Base-by-base conservation (phyloP, 1,140 invertebrate species). In the Antheraea mylitta region DNA sequence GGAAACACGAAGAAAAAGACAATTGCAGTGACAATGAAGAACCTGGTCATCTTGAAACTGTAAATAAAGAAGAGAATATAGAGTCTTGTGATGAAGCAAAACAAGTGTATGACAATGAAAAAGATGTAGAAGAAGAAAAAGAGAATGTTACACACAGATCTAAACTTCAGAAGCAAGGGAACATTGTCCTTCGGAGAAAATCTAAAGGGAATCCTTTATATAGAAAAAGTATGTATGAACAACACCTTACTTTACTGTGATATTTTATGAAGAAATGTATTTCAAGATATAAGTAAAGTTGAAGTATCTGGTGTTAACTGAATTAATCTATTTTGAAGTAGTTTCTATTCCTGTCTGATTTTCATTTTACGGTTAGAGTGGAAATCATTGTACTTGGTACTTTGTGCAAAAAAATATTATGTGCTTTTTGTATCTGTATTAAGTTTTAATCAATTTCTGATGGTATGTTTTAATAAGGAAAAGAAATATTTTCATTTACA, bases 1-100 rank as follows among this genome's bases (percentile, higher is more conserved):
- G 94, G 60, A 93, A 94, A 68, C 94, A 95, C 59, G 95, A 96
- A 69, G 96, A 96, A 77, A 95, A 96, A 76, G 95, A 96, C 75
- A 94, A 89, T 13, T 95, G 94, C 73, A 95, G 94, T 78, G 94
- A 94, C 77, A 93, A 93, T 64, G 94, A 94, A 60, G 92, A 93
- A 48, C 72, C 71, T 5, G 64, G 67, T 30, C 45, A 16, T 53
- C 11, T 13, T 48, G 67, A 67, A 18, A 38, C 66, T 3, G 70
- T 63, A 48, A 70, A 64, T 10, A 73, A 77, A 16, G 73, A 85
- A 0, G 82, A 81, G 10, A 45, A 63, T 9, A 72, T 80, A 0
- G 89, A 92, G 58, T 89, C 88, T 6, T 87, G 83, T 62, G 88
- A 91, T 48, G 83, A 86, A 66, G 78, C 76, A 18, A 82, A 81